Evolutionary conservation across 2,797 vertebrate genomes (phyloP), one percentile per base, ranked within the genome.

Genomic region (Epinephelus awoara): DNA sequence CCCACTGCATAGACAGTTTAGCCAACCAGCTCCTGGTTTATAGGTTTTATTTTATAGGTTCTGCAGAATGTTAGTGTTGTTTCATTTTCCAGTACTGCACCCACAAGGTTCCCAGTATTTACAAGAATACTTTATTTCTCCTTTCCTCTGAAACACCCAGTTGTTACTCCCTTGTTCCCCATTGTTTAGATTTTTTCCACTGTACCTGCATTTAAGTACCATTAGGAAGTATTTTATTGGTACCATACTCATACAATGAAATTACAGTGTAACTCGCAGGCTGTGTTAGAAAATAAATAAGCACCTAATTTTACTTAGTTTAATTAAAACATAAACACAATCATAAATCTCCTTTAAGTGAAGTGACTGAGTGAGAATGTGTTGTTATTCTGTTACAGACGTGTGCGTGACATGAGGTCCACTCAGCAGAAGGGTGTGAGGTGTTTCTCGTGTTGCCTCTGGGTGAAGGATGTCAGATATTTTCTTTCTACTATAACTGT

Each of bases 371-470:
- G 21, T 62, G 34, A 67, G 27, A 54, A 4, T 4, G 58, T 19
- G 38, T 6, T n/a, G 27, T 29, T 57, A 11, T 68, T 54, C 55
- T 63, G 47, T 57, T 8, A 7, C 1, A 25, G 59, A 49, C 1
- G 3, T 8, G 61, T 76, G 73, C 50, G 29, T 64, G 25, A 71
- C 27, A 21, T 14, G 61, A 71, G 38, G 71, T 72, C 57, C 82
- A 61, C 77, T 70, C 47, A 38, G 50, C 61, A 54, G 63, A n/a
- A 58, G 79, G 72, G 77, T 83, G 79, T 71, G 65, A 82, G 56
- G 44, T 65, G 49, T 69, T 69, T 71, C 34, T 49, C 57, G 17
- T 68, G 71, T 12, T 38, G 75, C 79, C 85, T 55, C 66, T 49
- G 67, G 82, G 42, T 64, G 67, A 44, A 21, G 25, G 50, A 63